Conservation (phyloP, 37 sponge, comb jelly and placozoan genomes). For the Agelas oroides region DNA sequence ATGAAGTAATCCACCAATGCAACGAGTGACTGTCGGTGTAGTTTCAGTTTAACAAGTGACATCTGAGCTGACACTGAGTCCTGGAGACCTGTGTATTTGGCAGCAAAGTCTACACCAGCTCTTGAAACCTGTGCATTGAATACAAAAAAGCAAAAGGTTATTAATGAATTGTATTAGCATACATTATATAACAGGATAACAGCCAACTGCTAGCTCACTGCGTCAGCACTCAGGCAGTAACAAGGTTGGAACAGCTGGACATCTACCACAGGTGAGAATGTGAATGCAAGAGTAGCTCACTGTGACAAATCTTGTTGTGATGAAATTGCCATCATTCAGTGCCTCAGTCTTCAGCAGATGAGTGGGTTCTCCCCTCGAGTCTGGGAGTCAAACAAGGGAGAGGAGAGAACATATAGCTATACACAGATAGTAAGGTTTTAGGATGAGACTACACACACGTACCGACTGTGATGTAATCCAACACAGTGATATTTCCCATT, state of each 20-base stretch:
- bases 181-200: too few relatives aligned
- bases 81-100: slow-evolving; percentile 73
- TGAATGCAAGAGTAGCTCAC: slow-evolving; percentile 22
- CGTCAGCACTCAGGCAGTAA: too few relatives aligned
- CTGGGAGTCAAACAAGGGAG: not conserved
- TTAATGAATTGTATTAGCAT: too few relatives aligned
- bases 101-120: slow-evolving; percentile 70
- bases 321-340: slow-evolving; percentile 71
- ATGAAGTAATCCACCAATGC: slow-evolving; percentile 29
- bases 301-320: slow-evolving; percentile 54
- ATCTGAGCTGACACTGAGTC: slow-evolving; percentile 66
- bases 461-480: slow-evolving; percentile 74
- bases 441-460: not conserved
- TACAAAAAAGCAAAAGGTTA: not conserved
- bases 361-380: slow-evolving; percentile 33
- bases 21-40: slow-evolving; percentile 46
- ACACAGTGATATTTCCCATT: slow-evolving; percentile 42
- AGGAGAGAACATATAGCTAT: too few relatives aligned
- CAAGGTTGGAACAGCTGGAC: too few relatives aligned
- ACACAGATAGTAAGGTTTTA: too few relatives aligned
- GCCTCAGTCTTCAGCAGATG: slow-evolving; percentile 52
- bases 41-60: slow-evolving; percentile 48
- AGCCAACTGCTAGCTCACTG: too few relatives aligned
- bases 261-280: too few relatives aligned
- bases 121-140: slow-evolving; percentile 22